These are phyloP conservation scores for Halyomorpha halys DNA, from an alignment of 1,140 invertebrate species.

Conservation along the genomic window DNA sequence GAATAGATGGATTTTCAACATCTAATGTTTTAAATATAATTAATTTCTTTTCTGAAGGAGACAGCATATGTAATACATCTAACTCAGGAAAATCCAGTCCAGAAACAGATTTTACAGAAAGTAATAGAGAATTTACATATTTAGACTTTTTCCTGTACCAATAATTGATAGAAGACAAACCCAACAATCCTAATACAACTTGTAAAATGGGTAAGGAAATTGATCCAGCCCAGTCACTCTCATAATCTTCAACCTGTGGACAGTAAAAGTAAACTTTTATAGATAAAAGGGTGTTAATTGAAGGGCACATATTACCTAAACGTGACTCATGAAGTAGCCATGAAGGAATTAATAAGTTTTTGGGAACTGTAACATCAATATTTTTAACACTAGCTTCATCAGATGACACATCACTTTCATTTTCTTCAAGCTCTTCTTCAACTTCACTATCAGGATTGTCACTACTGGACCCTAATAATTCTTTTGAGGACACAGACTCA, in stretches of 20 bases:
- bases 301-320: slow-evolving; percentile 45
- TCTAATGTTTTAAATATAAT: slow-evolving; percentile 23
- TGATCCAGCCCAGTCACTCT: slow-evolving; percentile 45
- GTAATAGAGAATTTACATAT: slow-evolving; percentile 5
- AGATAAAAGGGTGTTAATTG: slow-evolving; percentile 54
- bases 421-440: slow-evolving; percentile 20
- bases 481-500: slow-evolving; percentile 19
- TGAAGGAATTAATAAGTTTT: slow-evolving; percentile 38
- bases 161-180: slow-evolving; percentile 20
- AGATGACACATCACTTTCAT: slow-evolving; percentile 22
- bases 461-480: not conserved
- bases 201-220: slow-evolving; percentile 51
- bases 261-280: slow-evolving; percentile 52
- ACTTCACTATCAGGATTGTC: not conserved
- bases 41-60: not conserved
- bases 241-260: slow-evolving; percentile 62
- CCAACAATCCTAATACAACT: slow-evolving; percentile 53
- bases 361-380: not conserved
- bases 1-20: slow-evolving; percentile 14
- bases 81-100: slow-evolving; percentile 11
- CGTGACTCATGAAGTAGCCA: slow-evolving; percentile 55
- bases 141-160: slow-evolving; percentile 18
- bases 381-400: slow-evolving; percentile 19
- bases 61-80: slow-evolving; percentile 1
- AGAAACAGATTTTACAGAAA: not conserved